Conservation (phyloP, 2,888 invertebrate species). For the Drosophila phalerata region DNA sequence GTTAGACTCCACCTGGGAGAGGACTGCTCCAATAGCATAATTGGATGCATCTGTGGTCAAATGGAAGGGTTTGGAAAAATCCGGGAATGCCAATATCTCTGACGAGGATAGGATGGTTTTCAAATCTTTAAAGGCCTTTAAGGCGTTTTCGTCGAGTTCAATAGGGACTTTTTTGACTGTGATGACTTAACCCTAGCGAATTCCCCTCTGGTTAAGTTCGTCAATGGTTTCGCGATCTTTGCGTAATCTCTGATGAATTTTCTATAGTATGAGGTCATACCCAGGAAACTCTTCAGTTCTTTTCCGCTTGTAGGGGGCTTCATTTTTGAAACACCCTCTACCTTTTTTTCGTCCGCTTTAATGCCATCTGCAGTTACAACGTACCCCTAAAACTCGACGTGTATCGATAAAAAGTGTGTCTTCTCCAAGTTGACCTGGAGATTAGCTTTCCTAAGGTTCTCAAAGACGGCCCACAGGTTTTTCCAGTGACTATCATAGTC, state of each 20-base stretch:
- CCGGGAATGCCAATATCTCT: not conserved
- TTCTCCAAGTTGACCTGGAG: too few relatives aligned
- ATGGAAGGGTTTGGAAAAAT: not conserved
- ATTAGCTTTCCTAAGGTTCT: too few relatives aligned
- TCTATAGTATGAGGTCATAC: not conserved
- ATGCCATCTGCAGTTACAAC: not conserved
- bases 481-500: too few relatives aligned
- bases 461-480: too few relatives aligned
- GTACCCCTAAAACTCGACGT: too few relatives aligned
- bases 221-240: not conserved
- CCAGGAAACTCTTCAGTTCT: not conserved
- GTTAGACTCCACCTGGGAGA: too few relatives aligned
- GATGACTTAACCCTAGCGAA: not conserved
- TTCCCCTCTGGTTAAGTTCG: not conserved
- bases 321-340: not conserved
- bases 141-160: not conserved
- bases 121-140: not conserved
- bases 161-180: not conserved
- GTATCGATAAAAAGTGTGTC: too few relatives aligned
- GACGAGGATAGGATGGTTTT: not conserved
- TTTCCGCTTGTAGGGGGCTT: not conserved
- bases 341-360: not conserved
- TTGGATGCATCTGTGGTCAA: not conserved
- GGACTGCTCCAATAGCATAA: not conserved
- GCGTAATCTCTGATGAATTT: not conserved